Percentiles rank a stretch among this genome's conserved stretches.
phyloP scores from a whole-genome alignment of 1,140 invertebrate genomes.

The Neodiprion lecontei region DNA sequence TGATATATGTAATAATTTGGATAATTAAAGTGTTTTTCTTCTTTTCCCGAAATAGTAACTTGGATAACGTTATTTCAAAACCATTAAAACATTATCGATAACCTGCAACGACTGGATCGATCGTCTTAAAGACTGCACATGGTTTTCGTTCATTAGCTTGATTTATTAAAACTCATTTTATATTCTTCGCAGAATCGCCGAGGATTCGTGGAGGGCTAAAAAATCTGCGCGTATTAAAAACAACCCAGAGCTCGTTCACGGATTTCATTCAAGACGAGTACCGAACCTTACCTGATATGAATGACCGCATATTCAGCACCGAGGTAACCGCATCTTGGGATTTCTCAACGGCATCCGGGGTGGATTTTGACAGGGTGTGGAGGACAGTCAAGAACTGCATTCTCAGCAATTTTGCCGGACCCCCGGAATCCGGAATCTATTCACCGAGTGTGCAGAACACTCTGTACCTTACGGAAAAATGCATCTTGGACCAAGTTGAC shows the following conservation, averaged over 20 bases:
- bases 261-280: slow-evolving; percentile 81
- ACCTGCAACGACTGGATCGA: too few species aligned
- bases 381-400: slow-evolving; percentile 72
- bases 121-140: too few species aligned
- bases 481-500: slow-evolving; percentile 69
- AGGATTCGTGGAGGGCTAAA: slow-evolving; percentile 70
- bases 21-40: too few species aligned
- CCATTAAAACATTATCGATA: too few species aligned
- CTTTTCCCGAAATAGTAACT: too few species aligned
- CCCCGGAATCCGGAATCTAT: slow-evolving; percentile 69
- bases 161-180: too few species aligned
- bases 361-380: slow-evolving; percentile 74
- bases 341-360: slow-evolving; percentile 67
- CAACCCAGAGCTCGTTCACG: slow-evolving; percentile 78
- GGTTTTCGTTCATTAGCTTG: too few species aligned
- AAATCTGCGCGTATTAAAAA: slow-evolving; percentile 74
- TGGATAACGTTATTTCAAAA: too few species aligned
- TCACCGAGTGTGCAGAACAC: slow-evolving; percentile 82
- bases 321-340: slow-evolving; percentile 75
- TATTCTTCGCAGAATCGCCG: slow-evolving; percentile 58
- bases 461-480: slow-evolving; percentile 72
- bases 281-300: slow-evolving; percentile 72
- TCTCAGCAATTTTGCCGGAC: slow-evolving; percentile 76
- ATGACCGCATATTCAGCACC: slow-evolving; percentile 78
- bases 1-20: too few species aligned